Conservation (phyloP, 2,888 invertebrate genomes). For the Phrixothrix hirtus region DNA sequence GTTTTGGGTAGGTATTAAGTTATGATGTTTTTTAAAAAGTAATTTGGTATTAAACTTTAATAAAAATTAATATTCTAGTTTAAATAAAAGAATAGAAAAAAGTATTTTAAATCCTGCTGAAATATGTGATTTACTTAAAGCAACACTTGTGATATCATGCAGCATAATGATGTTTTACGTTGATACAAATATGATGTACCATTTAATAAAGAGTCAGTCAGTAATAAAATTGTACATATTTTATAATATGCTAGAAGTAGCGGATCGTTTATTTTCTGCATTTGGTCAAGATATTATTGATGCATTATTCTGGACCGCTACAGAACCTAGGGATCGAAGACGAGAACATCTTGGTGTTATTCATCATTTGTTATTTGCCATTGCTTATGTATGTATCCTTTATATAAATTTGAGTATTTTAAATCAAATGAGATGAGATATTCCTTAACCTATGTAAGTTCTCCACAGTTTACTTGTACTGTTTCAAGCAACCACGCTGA, state of each 20-base stretch:
- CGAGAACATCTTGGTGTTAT: conserved; percentile 84
- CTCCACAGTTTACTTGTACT: conserved; percentile 87
- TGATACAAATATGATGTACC: conserved; percentile 98
- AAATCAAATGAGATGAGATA: no score
- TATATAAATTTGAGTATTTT: no score
- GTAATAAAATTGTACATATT: conserved; percentile 99
- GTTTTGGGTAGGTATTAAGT: conserved; percentile 65
- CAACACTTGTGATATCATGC: conserved; percentile 81
- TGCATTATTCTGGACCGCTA: conserved; percentile 97
- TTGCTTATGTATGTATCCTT: conserved; percentile 95
- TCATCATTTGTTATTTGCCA: conserved; percentile 88
- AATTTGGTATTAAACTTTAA: no score
- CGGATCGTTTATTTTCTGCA: conserved; percentile 92
- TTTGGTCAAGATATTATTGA: conserved; percentile 99
- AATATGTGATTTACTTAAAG: conserved; percentile 94
- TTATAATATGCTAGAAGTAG: conserved; percentile 99
- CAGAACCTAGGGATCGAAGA: conserved; percentile 85
- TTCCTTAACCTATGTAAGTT: conserved; percentile 58
- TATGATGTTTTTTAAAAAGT: no score
- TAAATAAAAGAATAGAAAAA: conserved; percentile 55
- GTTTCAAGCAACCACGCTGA: conserved; percentile 95
- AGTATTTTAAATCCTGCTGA: conserved; percentile 82
- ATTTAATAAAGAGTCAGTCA: conserved; percentile 95
- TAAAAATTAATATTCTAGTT: no score
- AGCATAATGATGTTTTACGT: conserved; percentile 86